Conservation (phyloP, 2,113 vertebrate species). For the Anthoscopus minutus region DNA sequence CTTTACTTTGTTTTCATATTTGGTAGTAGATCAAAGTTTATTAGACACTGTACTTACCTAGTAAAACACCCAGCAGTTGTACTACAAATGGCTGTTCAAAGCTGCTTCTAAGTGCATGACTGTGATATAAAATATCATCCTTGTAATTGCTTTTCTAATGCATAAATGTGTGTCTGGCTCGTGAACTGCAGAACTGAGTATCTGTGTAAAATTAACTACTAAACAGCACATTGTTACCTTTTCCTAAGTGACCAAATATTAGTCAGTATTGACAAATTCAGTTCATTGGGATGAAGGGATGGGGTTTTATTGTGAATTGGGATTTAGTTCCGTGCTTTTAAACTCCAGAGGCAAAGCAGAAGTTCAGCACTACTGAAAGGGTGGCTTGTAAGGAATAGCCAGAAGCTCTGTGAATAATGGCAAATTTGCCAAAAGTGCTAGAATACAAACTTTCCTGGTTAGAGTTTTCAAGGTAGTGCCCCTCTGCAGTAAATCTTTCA, state of each 20-base stretch:
- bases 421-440: background rate
- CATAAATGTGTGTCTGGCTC: background rate
- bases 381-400: background rate
- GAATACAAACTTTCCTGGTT: background rate
- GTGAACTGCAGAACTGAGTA: background rate
- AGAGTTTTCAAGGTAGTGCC: background rate
- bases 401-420: background rate
- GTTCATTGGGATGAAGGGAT: background rate
- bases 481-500: background rate
- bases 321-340: background rate
- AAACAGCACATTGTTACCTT: background rate
- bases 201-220: background rate
- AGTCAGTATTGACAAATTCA: background rate
- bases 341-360: background rate
- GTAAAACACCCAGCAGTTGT: background rate
- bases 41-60: background rate
- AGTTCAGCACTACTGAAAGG: background rate
- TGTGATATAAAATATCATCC: background rate
- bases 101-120: background rate
- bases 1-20: constrained; percentile 1
- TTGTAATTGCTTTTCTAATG: background rate
- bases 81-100: background rate
- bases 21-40: constrained; percentile 18
- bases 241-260: background rate
- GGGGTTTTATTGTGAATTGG: background rate